These are phyloP conservation scores for Scelioninae gen. 1 DNA, from an alignment of 2,888 invertebrate species.

Conservation along the genomic window DNA sequence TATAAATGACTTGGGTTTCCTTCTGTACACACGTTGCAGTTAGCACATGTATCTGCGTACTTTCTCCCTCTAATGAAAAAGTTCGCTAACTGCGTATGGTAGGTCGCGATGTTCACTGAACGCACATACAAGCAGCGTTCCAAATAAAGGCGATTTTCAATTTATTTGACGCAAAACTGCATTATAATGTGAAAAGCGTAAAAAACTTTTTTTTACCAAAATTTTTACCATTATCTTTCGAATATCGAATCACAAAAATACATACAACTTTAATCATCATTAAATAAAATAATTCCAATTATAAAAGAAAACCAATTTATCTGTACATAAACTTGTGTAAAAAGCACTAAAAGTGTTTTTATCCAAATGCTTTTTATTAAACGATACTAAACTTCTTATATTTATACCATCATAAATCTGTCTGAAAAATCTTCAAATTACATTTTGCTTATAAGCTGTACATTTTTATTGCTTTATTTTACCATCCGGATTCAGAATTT, in stretches of 20 bases:
- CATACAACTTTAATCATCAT: background rate
- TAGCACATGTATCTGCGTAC: slow-evolving; percentile 44
- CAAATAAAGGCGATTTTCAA: slow-evolving; percentile 11
- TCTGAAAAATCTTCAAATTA: background rate
- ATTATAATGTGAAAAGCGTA: background rate
- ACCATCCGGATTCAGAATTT: background rate
- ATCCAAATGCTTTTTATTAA: no score
- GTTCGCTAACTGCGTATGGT: slow-evolving; percentile 53
- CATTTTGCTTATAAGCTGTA: background rate
- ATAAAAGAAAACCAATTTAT: no score
- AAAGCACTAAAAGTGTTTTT: no score
- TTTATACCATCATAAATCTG: background rate
- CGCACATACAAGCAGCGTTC: slow-evolving; percentile 30
- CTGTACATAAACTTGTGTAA: no score
- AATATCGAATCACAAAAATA: background rate
- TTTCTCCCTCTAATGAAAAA: slow-evolving; percentile 74
- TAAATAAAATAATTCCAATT: background rate
- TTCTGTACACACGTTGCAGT: slow-evolving; percentile 23
- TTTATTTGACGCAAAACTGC: background rate
- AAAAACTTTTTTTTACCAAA: background rate
- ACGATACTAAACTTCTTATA: no score
- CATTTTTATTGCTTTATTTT: background rate
- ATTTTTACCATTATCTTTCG: background rate
- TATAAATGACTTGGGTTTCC: slow-evolving; percentile 35
- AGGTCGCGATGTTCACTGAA: slow-evolving; percentile 54